Conservation (phyloP, 2,113 vertebrate species). For the Micromys minutus region DNA sequence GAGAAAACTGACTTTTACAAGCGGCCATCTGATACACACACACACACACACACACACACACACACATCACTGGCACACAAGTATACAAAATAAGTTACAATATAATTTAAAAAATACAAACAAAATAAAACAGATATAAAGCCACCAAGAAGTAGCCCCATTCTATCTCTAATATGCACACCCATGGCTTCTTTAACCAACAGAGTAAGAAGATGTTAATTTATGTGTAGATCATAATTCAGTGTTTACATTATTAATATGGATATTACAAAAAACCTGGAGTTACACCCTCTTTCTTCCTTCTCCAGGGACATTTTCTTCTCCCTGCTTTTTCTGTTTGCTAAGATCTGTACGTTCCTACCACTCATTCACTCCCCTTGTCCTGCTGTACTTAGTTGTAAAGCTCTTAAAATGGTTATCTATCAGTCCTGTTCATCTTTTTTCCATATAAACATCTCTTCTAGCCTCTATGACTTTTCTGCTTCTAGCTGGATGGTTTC, state of each 20-base stretch:
- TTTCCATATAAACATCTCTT: neutral
- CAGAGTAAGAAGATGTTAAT: neutral
- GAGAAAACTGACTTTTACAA: neutral
- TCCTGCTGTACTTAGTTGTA: neutral
- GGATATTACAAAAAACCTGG: neutral
- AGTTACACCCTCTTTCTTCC: neutral
- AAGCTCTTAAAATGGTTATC: constrained; percentile 18
- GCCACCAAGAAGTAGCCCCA: neutral
- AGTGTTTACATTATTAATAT: neutral
- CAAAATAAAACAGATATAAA: neutral
- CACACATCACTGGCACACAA: neutral
- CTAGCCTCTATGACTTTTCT: neutral
- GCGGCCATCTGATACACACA: neutral
- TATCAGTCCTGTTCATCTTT: neutral
- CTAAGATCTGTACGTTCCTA: constrained; percentile 1
- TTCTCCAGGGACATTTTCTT: neutral
- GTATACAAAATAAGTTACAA: neutral
- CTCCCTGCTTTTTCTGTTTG: neutral
- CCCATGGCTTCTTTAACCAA: neutral
- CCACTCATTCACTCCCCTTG: neutral
- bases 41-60: neutral
- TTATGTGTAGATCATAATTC: neutral
- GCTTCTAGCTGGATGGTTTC: neutral
- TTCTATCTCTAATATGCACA: neutral
- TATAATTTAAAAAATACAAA: neutral